These are phyloP conservation scores for Thaumetopoea pityocampa DNA, from an alignment of 1,140 invertebrate genomes.

Conservation along the genomic window DNA sequence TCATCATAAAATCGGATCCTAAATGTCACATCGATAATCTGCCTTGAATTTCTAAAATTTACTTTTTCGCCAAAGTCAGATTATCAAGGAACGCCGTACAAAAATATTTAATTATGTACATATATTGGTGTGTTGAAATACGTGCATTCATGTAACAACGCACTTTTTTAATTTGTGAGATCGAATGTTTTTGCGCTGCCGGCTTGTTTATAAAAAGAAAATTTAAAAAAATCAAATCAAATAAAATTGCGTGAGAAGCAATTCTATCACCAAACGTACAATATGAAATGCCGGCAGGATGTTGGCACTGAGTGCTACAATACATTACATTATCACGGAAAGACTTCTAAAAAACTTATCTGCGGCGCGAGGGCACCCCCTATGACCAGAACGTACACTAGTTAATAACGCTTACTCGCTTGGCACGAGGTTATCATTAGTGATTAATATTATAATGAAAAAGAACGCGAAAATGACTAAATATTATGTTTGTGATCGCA, in stretches of 20 bases:
- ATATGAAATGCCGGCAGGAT: slow-evolving; percentile 20
- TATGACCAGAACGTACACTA: slow-evolving; percentile 72
- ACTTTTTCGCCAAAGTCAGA: no score
- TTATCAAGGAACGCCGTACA: no score
- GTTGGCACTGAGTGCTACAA: slow-evolving; percentile 14
- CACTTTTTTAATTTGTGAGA: no score
- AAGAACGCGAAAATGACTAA: slow-evolving; percentile 47
- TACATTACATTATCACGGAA: slow-evolving; percentile 28
- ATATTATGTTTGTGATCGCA: slow-evolving; percentile 59
- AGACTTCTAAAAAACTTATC: slow-evolving; percentile 40
- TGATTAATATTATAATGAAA: slow-evolving; percentile 47
- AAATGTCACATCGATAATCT: slow-evolving; percentile 38
- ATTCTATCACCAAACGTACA: slow-evolving; percentile 15
- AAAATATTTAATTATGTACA: no score
- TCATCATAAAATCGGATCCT: slow-evolving; percentile 31
- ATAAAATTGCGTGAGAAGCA: not conserved
- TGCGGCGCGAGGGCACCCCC: slow-evolving; percentile 34
- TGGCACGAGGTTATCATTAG: slow-evolving; percentile 44
- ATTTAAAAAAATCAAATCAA: no score
- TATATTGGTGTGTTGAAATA: no score
- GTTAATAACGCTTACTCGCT: slow-evolving; percentile 47
- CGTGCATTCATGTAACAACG: no score
- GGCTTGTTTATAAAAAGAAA: no score
- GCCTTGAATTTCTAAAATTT: slow-evolving; percentile 3
- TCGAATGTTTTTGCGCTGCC: no score